A percentile compares a stretch with the other conserved stretches of the same genome.
Evolutionary conservation across 2,113 vertebrate genomes (phyloP).

Genomic region (Macquaria ambigua): DNA sequence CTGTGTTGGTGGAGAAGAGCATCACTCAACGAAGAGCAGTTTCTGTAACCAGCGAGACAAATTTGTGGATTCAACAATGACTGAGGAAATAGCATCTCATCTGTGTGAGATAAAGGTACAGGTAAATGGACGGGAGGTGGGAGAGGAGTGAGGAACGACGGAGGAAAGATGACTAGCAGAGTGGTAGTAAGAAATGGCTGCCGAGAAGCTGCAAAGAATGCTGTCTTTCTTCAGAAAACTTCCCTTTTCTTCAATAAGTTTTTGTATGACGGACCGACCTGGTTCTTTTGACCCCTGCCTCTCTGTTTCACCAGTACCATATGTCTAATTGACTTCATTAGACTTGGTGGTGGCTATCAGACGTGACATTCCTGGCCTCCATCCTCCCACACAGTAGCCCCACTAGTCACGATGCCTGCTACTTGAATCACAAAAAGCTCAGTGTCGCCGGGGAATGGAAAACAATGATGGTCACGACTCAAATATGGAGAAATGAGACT

Average conservation of each 20-base stretch:
- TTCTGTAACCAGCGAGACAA: constrained; percentile 8
- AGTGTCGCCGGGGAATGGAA: constrained; percentile 55
- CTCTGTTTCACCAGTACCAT: constrained; percentile 1
- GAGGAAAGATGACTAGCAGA: neutral
- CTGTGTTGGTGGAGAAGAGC: constrained; percentile 3
- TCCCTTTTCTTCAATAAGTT: neutral
- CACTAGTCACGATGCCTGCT: constrained; percentile 74
- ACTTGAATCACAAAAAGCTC: constrained; percentile 78
- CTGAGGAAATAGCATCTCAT: neutral
- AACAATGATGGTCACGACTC: constrained; percentile 79
- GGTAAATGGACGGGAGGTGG: neutral
- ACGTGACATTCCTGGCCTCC: constrained; percentile 65
- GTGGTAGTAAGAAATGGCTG: neutral
- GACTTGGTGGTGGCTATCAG: constrained; percentile 61
- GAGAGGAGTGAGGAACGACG: neutral
- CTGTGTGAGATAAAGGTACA: constrained; percentile 2
- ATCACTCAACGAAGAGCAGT: neutral
- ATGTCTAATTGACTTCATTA: constrained; percentile 68
- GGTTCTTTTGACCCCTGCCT: constrained; percentile 27
- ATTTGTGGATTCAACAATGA: constrained; percentile 14
- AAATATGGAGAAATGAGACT: constrained; percentile 59
- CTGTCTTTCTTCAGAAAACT: neutral
- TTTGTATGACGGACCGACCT: neutral
- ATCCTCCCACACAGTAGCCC: constrained; percentile 69
- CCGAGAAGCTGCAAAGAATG: neutral